phyloP scores from a whole-genome alignment of 35 echinoderm and acorn worm genomes.

The Lytechinus variegatus region DNA sequence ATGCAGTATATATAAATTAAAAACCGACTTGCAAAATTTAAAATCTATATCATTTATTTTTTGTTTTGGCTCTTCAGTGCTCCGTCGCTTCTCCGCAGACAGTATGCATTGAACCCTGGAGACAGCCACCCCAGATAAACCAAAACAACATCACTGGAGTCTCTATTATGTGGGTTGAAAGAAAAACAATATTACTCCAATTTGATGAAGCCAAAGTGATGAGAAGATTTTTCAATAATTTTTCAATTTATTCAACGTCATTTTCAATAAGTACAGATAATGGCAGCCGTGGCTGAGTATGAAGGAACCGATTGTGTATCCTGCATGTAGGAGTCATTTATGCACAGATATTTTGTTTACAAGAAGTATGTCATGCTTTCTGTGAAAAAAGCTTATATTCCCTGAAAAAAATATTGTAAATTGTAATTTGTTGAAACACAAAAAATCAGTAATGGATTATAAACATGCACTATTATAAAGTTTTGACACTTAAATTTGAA shows the following conservation, averaged over 20 bases:
- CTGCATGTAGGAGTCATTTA: neutral
- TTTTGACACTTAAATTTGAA: no score
- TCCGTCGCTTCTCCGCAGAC: neutral
- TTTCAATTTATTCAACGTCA: neutral
- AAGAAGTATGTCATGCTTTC: neutral
- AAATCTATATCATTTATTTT: neutral
- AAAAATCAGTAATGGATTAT: no score
- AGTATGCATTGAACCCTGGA: neutral
- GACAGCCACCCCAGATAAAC: neutral
- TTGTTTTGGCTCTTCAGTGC: neutral
- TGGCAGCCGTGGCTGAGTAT: neutral
- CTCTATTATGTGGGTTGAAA: neutral
- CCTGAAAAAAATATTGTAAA: no score
- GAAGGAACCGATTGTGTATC: neutral
- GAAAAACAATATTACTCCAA: neutral
- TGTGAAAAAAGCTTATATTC: neutral
- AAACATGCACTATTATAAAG: no score
- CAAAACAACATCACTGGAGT: neutral
- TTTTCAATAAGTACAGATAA: slow-evolving; percentile 5
- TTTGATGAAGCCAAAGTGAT: neutral
- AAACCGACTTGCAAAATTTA: no score
- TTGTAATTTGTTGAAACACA: no score
- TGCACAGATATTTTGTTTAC: neutral
- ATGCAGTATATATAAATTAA: no score
- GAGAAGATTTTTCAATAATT: neutral